A percentile compares a stretch with the other conserved stretches of the same genome.
phyloP scores from a whole-genome alignment of 2,797 vertebrate species.

The Smutsia temminckii region DNA sequence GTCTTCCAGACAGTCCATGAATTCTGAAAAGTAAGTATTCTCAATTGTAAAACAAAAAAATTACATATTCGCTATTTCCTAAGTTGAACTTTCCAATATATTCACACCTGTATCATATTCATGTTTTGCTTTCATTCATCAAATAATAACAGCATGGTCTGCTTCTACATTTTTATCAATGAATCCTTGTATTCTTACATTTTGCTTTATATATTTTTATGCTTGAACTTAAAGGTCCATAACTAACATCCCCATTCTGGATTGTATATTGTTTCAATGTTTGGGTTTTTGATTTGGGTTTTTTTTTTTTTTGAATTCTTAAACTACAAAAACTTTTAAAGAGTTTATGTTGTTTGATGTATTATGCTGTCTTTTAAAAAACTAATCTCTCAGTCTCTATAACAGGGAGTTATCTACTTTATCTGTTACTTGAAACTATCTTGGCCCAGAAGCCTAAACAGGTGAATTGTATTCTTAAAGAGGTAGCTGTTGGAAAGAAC shows the following conservation, averaged over 20 bases:
- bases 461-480: neutral
- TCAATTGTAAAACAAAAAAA: neutral
- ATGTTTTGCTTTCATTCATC: neutral
- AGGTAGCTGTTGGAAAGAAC: neutral
- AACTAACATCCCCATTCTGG: neutral
- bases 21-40: neutral
- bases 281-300: neutral
- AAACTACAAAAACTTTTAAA: constrained; percentile 7
- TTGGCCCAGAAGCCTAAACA: neutral
- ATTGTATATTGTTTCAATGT: neutral
- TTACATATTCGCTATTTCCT: neutral
- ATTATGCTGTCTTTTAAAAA: neutral
- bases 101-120: neutral
- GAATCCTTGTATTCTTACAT: neutral
- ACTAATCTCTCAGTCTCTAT: neutral
- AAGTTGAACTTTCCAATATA: neutral
- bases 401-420: neutral
- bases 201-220: neutral
- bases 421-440: neutral
- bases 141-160: neutral
- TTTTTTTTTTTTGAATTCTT: neutral
- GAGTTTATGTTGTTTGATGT: neutral
- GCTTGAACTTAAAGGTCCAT: neutral
- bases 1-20: neutral
- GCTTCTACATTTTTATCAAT: neutral